These are phyloP conservation scores for Eurystomus gularis DNA, from an alignment of 2,113 vertebrate genomes.

Conservation along the genomic window DNA sequence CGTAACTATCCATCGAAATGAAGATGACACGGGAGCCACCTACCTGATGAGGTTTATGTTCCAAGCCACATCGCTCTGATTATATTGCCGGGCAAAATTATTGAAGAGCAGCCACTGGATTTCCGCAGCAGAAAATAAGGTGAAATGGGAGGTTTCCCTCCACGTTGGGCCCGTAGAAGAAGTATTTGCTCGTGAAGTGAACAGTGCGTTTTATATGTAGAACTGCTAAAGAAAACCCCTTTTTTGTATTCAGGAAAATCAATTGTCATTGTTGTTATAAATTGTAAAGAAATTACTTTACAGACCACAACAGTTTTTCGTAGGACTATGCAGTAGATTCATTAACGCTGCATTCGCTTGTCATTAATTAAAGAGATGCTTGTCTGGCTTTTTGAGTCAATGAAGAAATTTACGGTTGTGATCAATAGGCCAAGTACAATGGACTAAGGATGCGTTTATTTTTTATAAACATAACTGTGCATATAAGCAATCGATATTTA, in stretches of 20 bases:
- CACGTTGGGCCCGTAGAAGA: accelerated
- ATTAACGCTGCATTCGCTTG: background rate
- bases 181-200: background rate
- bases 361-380: constrained; percentile 2
- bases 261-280: background rate
- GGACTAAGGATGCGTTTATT: background rate
- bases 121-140: background rate
- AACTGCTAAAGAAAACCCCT: background rate
- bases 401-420: background rate
- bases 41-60: background rate
- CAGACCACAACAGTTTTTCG: background rate
- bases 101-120: background rate
- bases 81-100: background rate
- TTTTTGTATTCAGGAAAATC: background rate
- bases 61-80: background rate
- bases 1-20: background rate
- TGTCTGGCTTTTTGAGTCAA: background rate
- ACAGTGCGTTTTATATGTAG: accelerated
- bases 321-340: background rate
- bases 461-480: background rate
- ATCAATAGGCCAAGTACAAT: background rate
- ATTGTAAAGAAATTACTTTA: background rate
- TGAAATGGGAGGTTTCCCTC: background rate
- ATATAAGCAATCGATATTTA: background rate
- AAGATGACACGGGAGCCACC: background rate